Percentiles rank a stretch among this genome's conserved stretches.
Evolutionary conservation across 1,140 invertebrate species (phyloP).

Genomic region (Oppia nitens): DNA sequence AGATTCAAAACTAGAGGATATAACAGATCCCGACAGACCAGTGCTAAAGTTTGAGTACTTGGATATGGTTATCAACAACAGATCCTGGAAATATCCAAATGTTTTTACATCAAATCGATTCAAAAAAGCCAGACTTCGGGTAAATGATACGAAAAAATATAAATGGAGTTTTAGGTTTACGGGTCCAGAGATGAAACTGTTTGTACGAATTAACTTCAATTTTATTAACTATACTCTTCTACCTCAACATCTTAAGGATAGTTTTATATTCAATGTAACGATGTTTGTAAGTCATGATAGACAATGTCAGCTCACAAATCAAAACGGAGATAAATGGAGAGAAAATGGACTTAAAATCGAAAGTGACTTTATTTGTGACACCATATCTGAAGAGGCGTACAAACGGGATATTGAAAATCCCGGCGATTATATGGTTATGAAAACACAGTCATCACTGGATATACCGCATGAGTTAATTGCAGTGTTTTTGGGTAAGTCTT

Average conservation of each 20-base stretch:
- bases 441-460: constrained; percentile 2
- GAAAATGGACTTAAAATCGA: neutral
- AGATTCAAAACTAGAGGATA: constrained; percentile 1
- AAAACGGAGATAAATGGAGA: constrained; percentile 2
- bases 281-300: neutral
- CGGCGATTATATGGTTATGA: constrained; percentile 8
- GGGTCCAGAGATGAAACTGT: neutral
- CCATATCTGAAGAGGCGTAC: neutral
- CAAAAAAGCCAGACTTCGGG: neutral
- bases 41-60: neutral
- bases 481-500: constrained; percentile 2
- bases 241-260: neutral
- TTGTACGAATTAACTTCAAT: constrained; percentile 9
- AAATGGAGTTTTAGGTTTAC: constrained; percentile 9
- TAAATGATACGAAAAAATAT: constrained; percentile 1
- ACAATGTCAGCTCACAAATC: neutral
- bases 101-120: constrained; percentile 8
- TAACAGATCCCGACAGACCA: neutral
- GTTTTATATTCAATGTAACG: neutral
- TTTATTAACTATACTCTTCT: constrained; percentile 8
- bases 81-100: constrained; percentile 2
- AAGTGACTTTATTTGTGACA: constrained; percentile 5
- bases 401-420: neutral
- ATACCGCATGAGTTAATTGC: constrained; percentile 3
- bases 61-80: constrained; percentile 1